These are phyloP conservation scores for Chamaea fasciata DNA, from an alignment of 2,113 vertebrate species.

Conservation along the genomic window DNA sequence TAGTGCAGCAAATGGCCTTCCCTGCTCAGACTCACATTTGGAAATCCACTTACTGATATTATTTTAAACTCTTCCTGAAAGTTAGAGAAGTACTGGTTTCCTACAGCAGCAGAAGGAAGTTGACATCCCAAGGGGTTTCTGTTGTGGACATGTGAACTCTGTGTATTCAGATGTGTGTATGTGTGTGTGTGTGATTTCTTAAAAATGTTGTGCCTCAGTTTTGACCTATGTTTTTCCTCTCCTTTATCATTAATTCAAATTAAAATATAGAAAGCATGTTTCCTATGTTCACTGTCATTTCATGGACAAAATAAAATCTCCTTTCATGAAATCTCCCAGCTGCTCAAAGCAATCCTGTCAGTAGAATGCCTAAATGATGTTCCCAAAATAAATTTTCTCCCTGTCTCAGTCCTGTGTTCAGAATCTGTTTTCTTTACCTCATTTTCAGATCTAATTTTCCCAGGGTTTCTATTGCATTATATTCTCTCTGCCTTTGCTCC, in stretches of 20 bases:
- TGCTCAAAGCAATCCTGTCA: not conserved
- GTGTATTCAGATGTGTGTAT: not conserved
- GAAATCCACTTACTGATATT: slow-evolving; percentile 24
- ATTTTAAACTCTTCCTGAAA: slow-evolving; percentile 54
- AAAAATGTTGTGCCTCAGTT: not conserved
- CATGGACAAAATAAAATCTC: not conserved
- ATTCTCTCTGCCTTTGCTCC: not conserved
- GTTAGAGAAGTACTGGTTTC: not conserved
- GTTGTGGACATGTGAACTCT: not conserved
- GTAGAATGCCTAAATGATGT: not conserved
- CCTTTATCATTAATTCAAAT: not conserved
- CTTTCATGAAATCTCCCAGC: not conserved
- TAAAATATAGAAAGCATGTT: not conserved
- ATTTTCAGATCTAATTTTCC: slow-evolving; percentile 44
- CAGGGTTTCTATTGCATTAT: slow-evolving; percentile 23
- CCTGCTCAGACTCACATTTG: not conserved
- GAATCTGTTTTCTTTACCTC: not conserved
- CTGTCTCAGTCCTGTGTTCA: not conserved
- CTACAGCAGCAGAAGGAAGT: not conserved
- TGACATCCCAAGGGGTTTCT: not conserved
- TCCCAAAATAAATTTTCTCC: not conserved
- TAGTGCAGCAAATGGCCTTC: not conserved
- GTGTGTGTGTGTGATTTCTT: not conserved
- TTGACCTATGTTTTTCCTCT: not conserved
- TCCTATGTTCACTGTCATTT: not conserved